These are phyloP conservation scores for Notoglanidium macrostoma DNA, from an alignment of 2,797 vertebrate genomes.

Conservation along the genomic window DNA sequence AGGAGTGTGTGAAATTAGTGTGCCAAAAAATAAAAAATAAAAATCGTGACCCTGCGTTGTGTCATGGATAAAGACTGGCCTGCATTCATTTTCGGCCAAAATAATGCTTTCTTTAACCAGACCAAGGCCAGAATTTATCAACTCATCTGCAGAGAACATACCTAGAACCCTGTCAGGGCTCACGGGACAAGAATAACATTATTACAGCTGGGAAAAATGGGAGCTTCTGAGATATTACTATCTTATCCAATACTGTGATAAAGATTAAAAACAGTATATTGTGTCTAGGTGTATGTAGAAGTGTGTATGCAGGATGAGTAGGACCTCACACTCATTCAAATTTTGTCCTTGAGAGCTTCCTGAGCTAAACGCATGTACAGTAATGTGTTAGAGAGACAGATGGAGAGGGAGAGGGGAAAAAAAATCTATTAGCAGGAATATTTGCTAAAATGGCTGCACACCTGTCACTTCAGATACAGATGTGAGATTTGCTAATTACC, in stretches of 20 bases:
- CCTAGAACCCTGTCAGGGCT: neutral
- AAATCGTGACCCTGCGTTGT: neutral
- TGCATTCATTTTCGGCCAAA: neutral
- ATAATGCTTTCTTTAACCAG: neutral
- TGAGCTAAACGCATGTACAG: neutral
- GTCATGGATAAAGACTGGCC: neutral
- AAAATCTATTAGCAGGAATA: constrained; percentile 6
- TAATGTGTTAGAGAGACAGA: constrained; percentile 22
- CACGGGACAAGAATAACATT: neutral
- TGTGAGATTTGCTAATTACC: constrained; percentile 12
- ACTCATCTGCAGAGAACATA: neutral
- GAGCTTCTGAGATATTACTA: neutral
- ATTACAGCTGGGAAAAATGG: neutral
- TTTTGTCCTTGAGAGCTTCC: neutral
- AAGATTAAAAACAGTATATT: neutral
- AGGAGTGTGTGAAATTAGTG: neutral
- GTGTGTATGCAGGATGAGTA: neutral
- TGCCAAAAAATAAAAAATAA: neutral
- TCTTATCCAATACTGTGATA: neutral
- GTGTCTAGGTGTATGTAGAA: neutral
- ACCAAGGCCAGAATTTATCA: neutral
- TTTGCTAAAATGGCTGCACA: constrained; percentile 9
- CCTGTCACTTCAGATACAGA: constrained; percentile 18
- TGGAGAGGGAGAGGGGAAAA: neutral
- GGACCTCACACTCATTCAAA: constrained; percentile 2